Base-by-base conservation (phyloP, 2,888 invertebrate species). In the Lysandra coridon region DNA sequence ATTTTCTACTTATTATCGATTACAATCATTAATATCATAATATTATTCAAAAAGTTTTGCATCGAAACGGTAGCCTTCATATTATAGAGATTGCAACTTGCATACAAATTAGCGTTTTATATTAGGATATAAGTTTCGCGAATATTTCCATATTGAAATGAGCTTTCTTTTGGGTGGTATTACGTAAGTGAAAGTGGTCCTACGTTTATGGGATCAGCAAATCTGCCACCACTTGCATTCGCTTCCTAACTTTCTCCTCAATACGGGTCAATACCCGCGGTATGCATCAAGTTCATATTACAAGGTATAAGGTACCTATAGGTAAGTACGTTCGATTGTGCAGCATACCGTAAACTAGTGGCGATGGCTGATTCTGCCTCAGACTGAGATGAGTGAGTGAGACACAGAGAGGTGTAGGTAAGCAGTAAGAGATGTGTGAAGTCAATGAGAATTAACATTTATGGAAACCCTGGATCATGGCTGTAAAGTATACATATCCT, bases 131-230 rank as follows among this genome's bases (percentile, higher is more conserved):
- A 75, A 49, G 17, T 2, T 73, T 73, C 17, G 75, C 14, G 33
- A 53, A 33, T 76, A 75, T 76, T 76, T 76, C 30, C 33, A 57
- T 76, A 76, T 53, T 17, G 44, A 30, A 76, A 23, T 30, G 33
- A 57, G 33, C 76, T 76, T 76, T 76, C 76, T 23, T 76, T 76
- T 76, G 23, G 33, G 76, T 10, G 12, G 53, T 33, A 76, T 75
- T 75, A 30, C 75, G 76, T 57, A 76, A 75, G 76, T 57, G 76
- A 76, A 76, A 76, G 76, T 76, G 76, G 73, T 73, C 73, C 53
- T 75, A 76, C 76, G 76, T 76, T 76, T 76, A 76, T 76, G 76
- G 76, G 76, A 76, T 76, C 53, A 57, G 57, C 30, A 76, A 53
- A 14, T 76, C 76, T 76, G 57, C 53, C 37, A 76, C 4, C 75